Evolutionary conservation across 2,797 vertebrate species (phyloP).

Genomic region (Macroramphosus scolopax): DNA sequence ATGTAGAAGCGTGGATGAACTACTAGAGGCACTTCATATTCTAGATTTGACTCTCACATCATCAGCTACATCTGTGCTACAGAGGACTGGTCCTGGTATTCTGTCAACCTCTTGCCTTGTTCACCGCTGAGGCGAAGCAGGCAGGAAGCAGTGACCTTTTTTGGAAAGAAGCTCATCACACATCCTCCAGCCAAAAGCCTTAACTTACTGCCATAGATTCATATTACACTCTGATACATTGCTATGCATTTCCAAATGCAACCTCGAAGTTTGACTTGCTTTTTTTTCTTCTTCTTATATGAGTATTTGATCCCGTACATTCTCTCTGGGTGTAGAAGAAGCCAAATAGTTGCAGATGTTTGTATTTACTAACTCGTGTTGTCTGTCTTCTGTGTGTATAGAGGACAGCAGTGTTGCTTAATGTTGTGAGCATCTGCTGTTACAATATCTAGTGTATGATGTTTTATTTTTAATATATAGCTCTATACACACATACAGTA

Average conservation of each 20-base stretch:
- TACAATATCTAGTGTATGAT: conserved; percentile 6
- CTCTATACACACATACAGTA: not conserved
- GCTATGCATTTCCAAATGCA: conserved; percentile 34
- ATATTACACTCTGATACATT: conserved; percentile 16
- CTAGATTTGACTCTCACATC: too few species aligned
- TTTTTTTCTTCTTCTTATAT: not conserved
- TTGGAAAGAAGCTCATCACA: conserved; percentile 5
- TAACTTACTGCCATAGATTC: conserved; percentile 53
- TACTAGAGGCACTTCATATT: too few species aligned
- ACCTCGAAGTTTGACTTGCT: not conserved
- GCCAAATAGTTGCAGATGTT: conserved; percentile 17
- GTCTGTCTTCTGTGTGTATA: not conserved
- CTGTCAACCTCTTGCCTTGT: too few species aligned
- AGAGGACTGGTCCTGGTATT: too few species aligned
- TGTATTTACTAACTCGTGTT: conserved; percentile 1
- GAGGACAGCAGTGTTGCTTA: conserved; percentile 1
- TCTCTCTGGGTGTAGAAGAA: conserved; percentile 10
- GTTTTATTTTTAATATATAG: too few species aligned
- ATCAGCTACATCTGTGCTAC: too few species aligned
- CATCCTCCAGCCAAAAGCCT: conserved; percentile 62
- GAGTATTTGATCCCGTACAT: conserved; percentile 5
- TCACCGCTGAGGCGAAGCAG: too few species aligned
- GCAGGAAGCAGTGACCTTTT: too few species aligned
- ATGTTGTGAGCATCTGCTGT: not conserved
- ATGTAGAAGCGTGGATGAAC: too few species aligned